Evolutionary conservation across 1,140 invertebrate species (phyloP), one percentile per base, ranked within the genome.

Genomic region (Heliconius eleuchia): DNA sequence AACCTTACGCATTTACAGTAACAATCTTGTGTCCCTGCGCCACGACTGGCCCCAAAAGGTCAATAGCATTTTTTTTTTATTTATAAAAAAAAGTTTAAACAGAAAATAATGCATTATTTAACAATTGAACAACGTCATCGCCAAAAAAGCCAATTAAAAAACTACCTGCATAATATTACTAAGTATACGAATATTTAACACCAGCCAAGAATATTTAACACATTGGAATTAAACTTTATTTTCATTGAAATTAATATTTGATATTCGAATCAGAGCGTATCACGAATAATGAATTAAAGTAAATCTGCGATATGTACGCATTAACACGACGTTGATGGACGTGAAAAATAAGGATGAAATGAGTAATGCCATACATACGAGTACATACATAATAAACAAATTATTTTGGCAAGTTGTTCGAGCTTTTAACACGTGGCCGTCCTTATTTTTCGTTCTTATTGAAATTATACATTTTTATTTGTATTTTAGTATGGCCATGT

Each of bases 201-300:
- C 85, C 84, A 81, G 84, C 85, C 87, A 80, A 80, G 60, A 83
- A 80, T 81, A 87, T 89, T 88, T 87, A 84, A 85, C 85, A 85
- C 83, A 79, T 66, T 0, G 84, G 79, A 85, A 88, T 85, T 85
- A 80, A 79, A 87, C 74, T 87, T 86, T 91, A 84, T 89, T 85
- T 91, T 92, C 92, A 89, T 92, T 86, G 85, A 89, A 92, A 91
- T 91, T 82, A 87, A 90, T 89, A 89, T 93, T 91, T 92, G 89
- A 91, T 91, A 90, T 86, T 80, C 84, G 81, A 84, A 84, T 86
- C 87, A 83, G 78, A 88, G 84, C 81, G 83, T 80, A 86, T 83
- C 81, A 81, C 73, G 76, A 27, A 23, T 42, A 18, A 23, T 42
- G 8, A 72, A 42, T 72, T 42, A 72, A 72, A 72, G n/a, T 72